Evolutionary conservation across 2,888 invertebrate species (phyloP), one percentile per base, ranked within the genome.

Genomic region (Drepanosiphum platanoidis): DNA sequence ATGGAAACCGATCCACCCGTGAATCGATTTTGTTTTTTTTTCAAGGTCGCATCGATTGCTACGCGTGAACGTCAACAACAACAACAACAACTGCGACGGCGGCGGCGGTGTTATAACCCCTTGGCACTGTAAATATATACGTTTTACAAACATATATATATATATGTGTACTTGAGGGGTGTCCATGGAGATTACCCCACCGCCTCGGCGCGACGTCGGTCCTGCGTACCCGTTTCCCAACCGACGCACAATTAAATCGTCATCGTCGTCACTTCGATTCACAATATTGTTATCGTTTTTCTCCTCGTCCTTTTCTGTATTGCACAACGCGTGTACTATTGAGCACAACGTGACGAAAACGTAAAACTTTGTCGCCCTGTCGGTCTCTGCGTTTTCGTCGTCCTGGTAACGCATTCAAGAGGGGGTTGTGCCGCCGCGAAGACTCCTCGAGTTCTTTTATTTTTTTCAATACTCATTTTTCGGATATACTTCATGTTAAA

Each of bases 11-110:
- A 72, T n/a, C 32, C 42, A 42, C 27, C 68, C 52, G 36, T 30
- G 80, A 79, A 80, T 80, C 70, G 70, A 80, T 71, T 80, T n/a
- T n/a, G n/a, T n/a, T 80, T 70, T 7, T 58, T 58, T 27, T 27
- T 70, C 80, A 80, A 80, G 70, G 58, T 71, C 58, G 18, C 18
- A 7, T 58, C 36, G 70, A 80, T 70, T 58, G 36, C 70, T 18
- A n/a, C n/a, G 27, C 34, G 27, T 80, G 42, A 52, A 36, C n/a
- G 36, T 52, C 27, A 11, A 70, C 70, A 11, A 70, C 52, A 5
- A 79, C 61, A 30, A 78, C 61, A 4, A 34, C 8, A 18, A 32
- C 36, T 61, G 61, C 77, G 61, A 77, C 39, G 61, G 61, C 52
- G 52, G 7, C n/a, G n/a, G n/a, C n/a, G 52, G 52, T 27, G 11